Evolutionary conservation across 2,113 vertebrate genomes (phyloP).

Genomic region (Hippoglossus stenolepis): DNA sequence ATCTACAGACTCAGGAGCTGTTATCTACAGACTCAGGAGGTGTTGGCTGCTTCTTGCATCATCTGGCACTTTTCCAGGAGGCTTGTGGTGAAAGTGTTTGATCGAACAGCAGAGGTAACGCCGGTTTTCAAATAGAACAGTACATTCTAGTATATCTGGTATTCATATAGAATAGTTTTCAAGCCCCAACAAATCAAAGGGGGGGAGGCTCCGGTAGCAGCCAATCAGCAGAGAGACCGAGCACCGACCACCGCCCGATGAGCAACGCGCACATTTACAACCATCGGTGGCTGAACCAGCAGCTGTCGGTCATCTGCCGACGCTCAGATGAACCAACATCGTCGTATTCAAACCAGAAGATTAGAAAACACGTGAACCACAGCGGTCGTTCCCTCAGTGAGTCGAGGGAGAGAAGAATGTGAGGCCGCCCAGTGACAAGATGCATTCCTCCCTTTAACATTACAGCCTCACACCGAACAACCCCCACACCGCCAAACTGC

Average conservation of each 20-base stretch:
- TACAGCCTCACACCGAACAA: conserved; percentile 20
- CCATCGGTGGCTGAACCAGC: neutral
- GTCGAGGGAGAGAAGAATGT: no score
- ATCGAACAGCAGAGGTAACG: no score
- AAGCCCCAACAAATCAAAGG: conserved; percentile 25
- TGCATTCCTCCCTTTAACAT: conserved; percentile 47
- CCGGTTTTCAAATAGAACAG: no score
- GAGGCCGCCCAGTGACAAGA: neutral
- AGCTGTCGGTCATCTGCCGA: no score
- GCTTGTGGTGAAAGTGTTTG: no score
- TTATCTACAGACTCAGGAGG: no score
- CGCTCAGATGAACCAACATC: neutral
- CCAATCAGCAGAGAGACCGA: conserved; percentile 62
- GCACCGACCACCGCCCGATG: neutral
- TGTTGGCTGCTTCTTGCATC: neutral
- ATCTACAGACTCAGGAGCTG: no score
- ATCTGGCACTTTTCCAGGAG: no score
- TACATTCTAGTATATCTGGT: no score
- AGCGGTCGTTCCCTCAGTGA: neutral
- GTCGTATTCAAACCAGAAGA: no score
- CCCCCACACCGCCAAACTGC: conserved; percentile 60
- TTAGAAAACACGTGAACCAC: no score
- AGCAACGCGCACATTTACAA: neutral
- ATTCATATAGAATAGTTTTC: no score
- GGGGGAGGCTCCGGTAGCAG: conserved; percentile 56